These are phyloP conservation scores for Haemorhous mexicanus DNA, from an alignment of 2,113 vertebrate genomes.

Conservation along the genomic window DNA sequence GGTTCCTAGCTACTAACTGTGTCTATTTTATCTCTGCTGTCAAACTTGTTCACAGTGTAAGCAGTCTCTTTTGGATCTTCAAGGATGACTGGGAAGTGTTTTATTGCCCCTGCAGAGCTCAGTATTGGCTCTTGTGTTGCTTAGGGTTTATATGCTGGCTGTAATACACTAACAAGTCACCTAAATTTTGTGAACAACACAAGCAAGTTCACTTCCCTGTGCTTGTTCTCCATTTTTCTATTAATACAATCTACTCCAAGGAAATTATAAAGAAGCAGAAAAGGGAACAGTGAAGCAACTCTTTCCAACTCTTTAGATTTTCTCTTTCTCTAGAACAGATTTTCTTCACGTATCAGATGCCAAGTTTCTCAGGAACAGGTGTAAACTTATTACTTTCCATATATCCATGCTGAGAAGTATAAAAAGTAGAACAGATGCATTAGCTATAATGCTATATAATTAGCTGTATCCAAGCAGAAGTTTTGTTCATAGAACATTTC, in stretches of 20 bases:
- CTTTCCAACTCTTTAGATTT: not conserved
- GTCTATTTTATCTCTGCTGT: constrained; percentile 27
- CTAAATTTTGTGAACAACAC: not conserved
- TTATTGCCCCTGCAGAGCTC: not conserved
- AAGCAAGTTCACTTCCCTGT: not conserved
- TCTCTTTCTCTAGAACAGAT: not conserved
- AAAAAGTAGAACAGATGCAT: not conserved
- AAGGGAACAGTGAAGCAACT: not conserved
- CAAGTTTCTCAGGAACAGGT: not conserved
- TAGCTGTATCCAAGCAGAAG: not conserved
- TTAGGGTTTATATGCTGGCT: not conserved
- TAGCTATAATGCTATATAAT: not conserved
- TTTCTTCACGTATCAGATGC: not conserved
- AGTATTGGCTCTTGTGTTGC: not conserved
- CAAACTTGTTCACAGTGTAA: not conserved
- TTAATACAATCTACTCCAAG: not conserved
- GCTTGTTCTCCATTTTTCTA: not conserved
- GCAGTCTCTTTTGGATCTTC: not conserved
- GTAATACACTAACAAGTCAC: not conserved
- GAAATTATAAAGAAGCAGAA: not conserved
- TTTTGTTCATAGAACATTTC: not conserved
- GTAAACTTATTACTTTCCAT: not conserved
- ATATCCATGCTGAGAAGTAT: not conserved
- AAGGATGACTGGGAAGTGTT: not conserved
- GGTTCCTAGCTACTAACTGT: not conserved